Evolutionary conservation across 2,888 invertebrate genomes (phyloP).

Genomic region (Proisotoma minuta): DNA sequence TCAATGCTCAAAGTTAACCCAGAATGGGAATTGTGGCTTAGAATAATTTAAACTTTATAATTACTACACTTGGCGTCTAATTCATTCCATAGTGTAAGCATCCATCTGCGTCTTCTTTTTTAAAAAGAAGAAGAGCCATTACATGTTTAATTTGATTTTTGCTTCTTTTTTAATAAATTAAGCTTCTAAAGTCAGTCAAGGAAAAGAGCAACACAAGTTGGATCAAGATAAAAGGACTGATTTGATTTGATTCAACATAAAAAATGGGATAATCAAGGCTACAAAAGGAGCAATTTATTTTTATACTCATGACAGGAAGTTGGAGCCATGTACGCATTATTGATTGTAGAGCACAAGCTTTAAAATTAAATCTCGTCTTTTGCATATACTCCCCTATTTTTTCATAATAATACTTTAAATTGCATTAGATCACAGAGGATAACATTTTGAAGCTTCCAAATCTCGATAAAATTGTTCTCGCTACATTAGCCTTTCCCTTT

Average conservation of each 20-base stretch:
- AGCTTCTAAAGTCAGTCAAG: not conserved
- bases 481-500: constrained; percentile 10
- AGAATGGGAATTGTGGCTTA: too few relatives aligned
- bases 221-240: not conserved
- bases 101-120: too few relatives aligned
- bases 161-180: not conserved
- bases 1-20: not conserved
- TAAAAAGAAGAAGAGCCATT: too few relatives aligned
- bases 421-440: constrained; percentile 8
- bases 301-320: too few relatives aligned
- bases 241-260: not conserved
- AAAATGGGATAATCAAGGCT: not conserved
- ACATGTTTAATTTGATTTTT: not conserved
- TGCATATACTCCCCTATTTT: not conserved
- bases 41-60: too few relatives aligned
- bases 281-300: not conserved
- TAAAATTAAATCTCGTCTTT: not conserved
- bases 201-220: not conserved
- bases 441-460: constrained; percentile 17
- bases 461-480: constrained; percentile 25
- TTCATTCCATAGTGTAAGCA: too few relatives aligned
- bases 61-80: too few relatives aligned
- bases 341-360: not conserved
- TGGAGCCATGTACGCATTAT: not conserved
- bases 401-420: constrained; percentile 3